Evolutionary conservation across 2,888 invertebrate species (phyloP), one percentile per base, ranked within the genome.

Genomic region (Spialia ferax): DNA sequence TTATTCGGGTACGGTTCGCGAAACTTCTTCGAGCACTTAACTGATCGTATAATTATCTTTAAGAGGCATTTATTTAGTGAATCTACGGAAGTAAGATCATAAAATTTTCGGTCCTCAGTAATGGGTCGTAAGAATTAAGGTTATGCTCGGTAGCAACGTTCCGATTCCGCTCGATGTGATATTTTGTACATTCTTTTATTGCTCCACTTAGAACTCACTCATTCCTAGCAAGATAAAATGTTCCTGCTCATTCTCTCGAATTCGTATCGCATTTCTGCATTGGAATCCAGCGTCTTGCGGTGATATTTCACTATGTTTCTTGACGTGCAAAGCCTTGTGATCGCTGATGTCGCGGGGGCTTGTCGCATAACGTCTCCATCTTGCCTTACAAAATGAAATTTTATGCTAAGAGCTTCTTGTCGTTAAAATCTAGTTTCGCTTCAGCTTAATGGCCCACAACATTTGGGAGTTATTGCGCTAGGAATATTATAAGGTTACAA

Each of bases 371-470:
- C 67, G 61, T 67, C 67, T 54, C 61, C 61, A 61, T 55, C 61
- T 55, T 67, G 54, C 59, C 42, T 42, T 54, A 55, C 22, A 67
- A 67, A 67, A 67, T 67, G 61, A 61, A 67, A 67, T 67, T 67
- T 67, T 67, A 67, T 67, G 67, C 60, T 67, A 67, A 67, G 61
- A 67, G 67, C 61, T 67, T 67, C 55, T 55, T 60, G 61, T 67
- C 67, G 67, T 67, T 67, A 67, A 66, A 67, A 67, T 67, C 61
- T 67, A 67, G 67, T 67, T 67, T 67, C 67, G 55, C 54, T 61
- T 55, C 29, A 45, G 61, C 55, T 48, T 61, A 61, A 67, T 67
- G 67, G 55, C 61, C 55, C 45, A 32, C 52, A 60, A 48, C 60
- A 67, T 67, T 67, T 67, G 55, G 67, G 35, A 67, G 67, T 50